These are phyloP conservation scores for Pelvicachromis taeniatus DNA, from an alignment of 2,113 vertebrate species.

Conservation along the genomic window DNA sequence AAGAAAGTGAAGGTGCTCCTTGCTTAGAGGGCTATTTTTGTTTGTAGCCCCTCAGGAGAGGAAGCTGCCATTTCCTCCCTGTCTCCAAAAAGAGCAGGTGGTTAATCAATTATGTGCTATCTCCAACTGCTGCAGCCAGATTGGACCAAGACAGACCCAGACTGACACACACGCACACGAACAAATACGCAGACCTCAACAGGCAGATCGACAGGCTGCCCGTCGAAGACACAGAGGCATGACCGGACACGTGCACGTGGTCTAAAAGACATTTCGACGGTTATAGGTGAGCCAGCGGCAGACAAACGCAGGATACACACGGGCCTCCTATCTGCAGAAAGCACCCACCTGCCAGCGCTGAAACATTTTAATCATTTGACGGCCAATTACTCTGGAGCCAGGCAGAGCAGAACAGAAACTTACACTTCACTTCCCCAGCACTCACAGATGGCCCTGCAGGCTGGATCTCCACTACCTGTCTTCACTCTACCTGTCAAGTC, in stretches of 20 bases:
- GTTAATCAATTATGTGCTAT: constrained; percentile 57
- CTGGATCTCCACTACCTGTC: constrained; percentile 24
- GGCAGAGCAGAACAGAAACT: constrained; percentile 58
- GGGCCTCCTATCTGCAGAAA: constrained; percentile 31
- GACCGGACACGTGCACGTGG: not conserved
- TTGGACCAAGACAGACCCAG: constrained; percentile 21
- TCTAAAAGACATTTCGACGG: constrained; percentile 1
- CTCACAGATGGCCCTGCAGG: constrained; percentile 46
- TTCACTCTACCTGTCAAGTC: constrained; percentile 36
- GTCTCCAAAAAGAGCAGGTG: constrained; percentile 58
- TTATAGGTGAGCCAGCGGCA: not conserved
- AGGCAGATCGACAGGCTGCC: constrained; percentile 15
- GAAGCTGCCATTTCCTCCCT: constrained; percentile 20
- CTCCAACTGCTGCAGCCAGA: constrained; percentile 40
- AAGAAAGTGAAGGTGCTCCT: not conserved
- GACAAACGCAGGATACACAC: constrained; percentile 7
- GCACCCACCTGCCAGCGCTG: constrained; percentile 49
- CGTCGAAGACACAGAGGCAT: not conserved
- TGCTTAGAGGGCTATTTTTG: constrained; percentile 30
- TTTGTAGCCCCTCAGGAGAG: constrained; percentile 19
- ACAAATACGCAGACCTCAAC: constrained; percentile 29
- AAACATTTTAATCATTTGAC: constrained; percentile 65
- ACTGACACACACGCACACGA: not conserved
- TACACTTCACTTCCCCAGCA: constrained; percentile 46
- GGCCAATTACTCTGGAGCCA: constrained; percentile 61